Evolutionary conservation across 2,888 invertebrate species (phyloP).

Genomic region (Ormyrus nitidulus): DNA sequence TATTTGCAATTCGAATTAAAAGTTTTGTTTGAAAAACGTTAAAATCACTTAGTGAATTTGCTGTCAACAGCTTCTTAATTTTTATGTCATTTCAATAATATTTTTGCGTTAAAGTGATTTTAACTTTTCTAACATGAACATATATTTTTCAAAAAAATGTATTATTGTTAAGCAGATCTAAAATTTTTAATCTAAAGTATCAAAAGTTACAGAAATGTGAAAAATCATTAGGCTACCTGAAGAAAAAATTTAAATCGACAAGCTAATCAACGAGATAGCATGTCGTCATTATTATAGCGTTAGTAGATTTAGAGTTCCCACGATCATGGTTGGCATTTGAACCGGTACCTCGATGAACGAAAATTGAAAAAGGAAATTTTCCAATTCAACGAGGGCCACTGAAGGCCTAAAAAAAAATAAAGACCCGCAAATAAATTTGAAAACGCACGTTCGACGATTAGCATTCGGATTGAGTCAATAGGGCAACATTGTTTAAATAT

Average conservation of each 20-base stretch:
- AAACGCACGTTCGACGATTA: constrained; percentile 47
- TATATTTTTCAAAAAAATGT: too few relatives aligned
- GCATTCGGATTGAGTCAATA: constrained; percentile 41
- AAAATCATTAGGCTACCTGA: constrained; percentile 19
- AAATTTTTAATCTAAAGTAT: not conserved
- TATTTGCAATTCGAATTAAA: too few relatives aligned
- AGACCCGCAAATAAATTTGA: constrained; percentile 17
- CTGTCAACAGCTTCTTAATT: too few relatives aligned
- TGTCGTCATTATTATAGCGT: constrained; percentile 46
- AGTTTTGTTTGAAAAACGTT: too few relatives aligned
- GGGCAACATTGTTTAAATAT: not conserved
- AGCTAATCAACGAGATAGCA: constrained; percentile 36
- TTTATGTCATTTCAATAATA: too few relatives aligned
- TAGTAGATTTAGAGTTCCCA: constrained; percentile 46
- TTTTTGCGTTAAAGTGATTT: too few relatives aligned
- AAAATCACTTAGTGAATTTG: too few relatives aligned
- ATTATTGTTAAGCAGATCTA: too few relatives aligned
- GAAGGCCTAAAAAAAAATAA: constrained; percentile 48
- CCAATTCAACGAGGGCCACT: constrained; percentile 45
- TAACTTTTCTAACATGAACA: too few relatives aligned
- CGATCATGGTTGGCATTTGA: constrained; percentile 52
- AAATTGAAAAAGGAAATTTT: constrained; percentile 23
- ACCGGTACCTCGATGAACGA: constrained; percentile 44
- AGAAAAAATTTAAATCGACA: constrained; percentile 42
- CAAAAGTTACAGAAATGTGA: not conserved